These are phyloP conservation scores for Cynodonichthys magdalenae DNA, from an alignment of 2,797 vertebrate genomes.

Conservation along the genomic window DNA sequence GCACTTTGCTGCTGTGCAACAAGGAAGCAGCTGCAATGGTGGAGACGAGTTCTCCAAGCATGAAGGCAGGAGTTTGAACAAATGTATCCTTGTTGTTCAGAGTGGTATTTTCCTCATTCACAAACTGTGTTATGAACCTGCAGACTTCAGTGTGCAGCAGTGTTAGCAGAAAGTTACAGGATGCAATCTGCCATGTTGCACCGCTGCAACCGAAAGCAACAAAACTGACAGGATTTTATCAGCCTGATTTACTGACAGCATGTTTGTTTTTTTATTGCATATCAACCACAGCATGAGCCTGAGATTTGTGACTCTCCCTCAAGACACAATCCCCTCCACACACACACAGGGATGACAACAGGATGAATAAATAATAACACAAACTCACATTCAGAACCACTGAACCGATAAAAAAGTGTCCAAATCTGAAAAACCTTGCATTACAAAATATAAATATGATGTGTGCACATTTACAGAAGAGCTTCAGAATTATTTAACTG, in stretches of 20 bases:
- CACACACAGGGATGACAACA: slow-evolving; percentile 50
- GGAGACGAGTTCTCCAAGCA: slow-evolving; percentile 11
- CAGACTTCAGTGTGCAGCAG: slow-evolving; percentile 10
- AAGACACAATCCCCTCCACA: slow-evolving; percentile 33
- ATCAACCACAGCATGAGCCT: slow-evolving; percentile 25
- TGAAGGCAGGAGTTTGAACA: slow-evolving; percentile 6
- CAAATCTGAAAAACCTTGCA: neutral
- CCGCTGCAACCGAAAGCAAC: no score
- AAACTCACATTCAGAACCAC: slow-evolving; percentile 53
- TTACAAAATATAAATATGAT: neutral
- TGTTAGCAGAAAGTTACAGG: slow-evolving; percentile 36
- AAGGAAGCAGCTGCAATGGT: slow-evolving; percentile 5
- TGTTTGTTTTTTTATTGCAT: slow-evolving; percentile 9
- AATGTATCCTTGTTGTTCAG: slow-evolving; percentile 6
- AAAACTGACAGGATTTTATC: slow-evolving; percentile 16
- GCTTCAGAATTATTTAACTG: no score
- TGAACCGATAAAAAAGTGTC: neutral
- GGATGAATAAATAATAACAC: slow-evolving; percentile 63
- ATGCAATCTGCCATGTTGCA: slow-evolving; percentile 20
- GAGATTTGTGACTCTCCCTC: slow-evolving; percentile 22
- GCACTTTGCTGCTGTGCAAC: neutral
- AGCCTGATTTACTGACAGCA: slow-evolving; percentile 1
- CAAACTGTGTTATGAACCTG: slow-evolving; percentile 26
- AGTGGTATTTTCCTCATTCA: slow-evolving; percentile 18
- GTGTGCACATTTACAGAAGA: neutral